Percentiles rank a stretch among this genome's conserved stretches.
Evolutionary conservation across 2,888 invertebrate species (phyloP).

Genomic region (Machimus rusticus): DNA sequence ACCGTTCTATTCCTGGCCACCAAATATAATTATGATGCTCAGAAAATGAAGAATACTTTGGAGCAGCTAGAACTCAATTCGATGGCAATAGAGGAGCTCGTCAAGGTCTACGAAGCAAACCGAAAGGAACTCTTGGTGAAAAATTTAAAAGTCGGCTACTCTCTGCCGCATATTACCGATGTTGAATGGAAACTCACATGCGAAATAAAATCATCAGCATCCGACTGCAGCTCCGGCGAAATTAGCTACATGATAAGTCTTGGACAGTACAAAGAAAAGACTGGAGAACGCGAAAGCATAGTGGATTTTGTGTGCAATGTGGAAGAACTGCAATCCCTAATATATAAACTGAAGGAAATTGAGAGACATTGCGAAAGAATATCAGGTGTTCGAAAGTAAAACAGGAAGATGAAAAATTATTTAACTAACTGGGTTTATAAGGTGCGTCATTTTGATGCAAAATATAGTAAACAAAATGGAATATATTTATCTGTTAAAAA

Average conservation of each 20-base stretch:
- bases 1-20: constrained; percentile 57
- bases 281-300: constrained; percentile 56
- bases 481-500: too few species aligned
- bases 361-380: constrained; percentile 60
- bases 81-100: constrained; percentile 55
- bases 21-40: constrained; percentile 56
- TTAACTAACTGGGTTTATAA: too few species aligned
- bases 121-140: constrained; percentile 57
- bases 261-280: constrained; percentile 57
- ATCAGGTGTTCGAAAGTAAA: constrained; percentile 33
- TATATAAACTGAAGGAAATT: constrained; percentile 61
- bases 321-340: constrained; percentile 61
- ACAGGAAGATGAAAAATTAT: not conserved
- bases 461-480: too few species aligned
- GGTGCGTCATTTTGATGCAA: too few species aligned
- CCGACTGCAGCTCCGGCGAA: constrained; percentile 56
- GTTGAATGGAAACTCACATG: constrained; percentile 61
- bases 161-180: constrained; percentile 59
- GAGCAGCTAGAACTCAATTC: constrained; percentile 53
- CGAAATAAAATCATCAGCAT: constrained; percentile 59
- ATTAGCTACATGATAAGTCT: constrained; percentile 59
- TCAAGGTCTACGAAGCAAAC: constrained; percentile 57
- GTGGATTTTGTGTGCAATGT: constrained; percentile 61
- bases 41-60: constrained; percentile 54
- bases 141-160: constrained; percentile 56